Base-by-base conservation (phyloP, 2,113 vertebrate genomes). In the Hemicordylus capensis region DNA sequence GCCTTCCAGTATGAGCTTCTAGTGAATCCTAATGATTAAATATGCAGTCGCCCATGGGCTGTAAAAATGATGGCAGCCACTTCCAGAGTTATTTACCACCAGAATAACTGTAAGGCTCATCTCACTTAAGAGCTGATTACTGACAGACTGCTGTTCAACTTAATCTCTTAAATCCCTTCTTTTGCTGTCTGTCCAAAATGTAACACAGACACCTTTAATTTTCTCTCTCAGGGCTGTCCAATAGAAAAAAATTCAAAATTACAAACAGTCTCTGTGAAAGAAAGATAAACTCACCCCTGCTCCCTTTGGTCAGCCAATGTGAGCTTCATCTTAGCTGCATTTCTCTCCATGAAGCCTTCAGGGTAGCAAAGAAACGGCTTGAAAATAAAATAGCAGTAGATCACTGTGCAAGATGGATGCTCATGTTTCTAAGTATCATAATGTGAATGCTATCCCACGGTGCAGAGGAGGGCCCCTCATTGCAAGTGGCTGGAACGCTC, bases 111-210 rank as follows among this genome's bases (percentile, higher is more conserved):
- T 22, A 24, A 4, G n/a, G 48, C 63, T n/a, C 44, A 12, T 7
- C 59, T 54, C 63, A 24, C 28, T 63, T 67, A 86, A 79, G 72
- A 87, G 88, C 86, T 59, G 81, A 56, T 82, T 87, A 51, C 26
- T 85, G 6, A 0, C 0, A 46, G 31, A 73, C 26, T 92, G 77
- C 19, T 37, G 31, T 59, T 89, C n/a, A 1, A 3, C 81, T 85
- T 92, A 88, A 86, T 86, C 72, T 69, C 86, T 87, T 89, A 76
- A 88, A 86, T 91, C 59, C 54, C 86, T 83, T 83, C 81, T 34
- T 87, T 48, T 44, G 17, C 15, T 87, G 67, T 44, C 14, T 74
- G 14, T 44, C 87, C 72, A 64, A 78, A 79, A 85, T 70, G 86
- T 82, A 79, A 87, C 81, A 91, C 86, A 87, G 37, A 9, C 2